Evolutionary conservation across 2,113 vertebrate species (phyloP).

Genomic region (Microtus ochrogaster): DNA sequence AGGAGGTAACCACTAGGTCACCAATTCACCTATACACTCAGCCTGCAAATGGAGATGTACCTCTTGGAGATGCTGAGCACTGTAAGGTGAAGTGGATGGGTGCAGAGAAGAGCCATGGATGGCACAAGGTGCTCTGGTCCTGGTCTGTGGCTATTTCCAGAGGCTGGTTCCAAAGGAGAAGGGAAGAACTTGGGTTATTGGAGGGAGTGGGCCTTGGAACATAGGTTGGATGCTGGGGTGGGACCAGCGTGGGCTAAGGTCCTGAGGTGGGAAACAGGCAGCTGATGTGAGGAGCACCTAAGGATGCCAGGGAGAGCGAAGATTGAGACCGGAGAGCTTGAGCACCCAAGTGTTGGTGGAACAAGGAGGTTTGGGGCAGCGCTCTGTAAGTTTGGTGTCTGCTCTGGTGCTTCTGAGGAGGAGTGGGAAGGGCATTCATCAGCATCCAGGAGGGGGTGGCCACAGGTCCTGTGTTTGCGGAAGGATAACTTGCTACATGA

Average conservation of each 20-base stretch:
- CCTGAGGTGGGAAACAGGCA: background rate
- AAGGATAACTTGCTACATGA: slow-evolving; percentile 81
- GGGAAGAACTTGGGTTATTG: background rate
- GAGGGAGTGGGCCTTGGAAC: background rate
- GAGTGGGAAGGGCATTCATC: background rate
- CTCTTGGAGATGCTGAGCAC: background rate
- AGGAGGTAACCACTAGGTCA: background rate
- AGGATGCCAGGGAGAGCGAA: background rate
- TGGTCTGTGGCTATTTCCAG: background rate
- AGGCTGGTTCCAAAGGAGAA: background rate
- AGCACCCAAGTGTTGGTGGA: no score
- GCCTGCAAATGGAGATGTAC: background rate
- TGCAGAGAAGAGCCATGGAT: accelerated
- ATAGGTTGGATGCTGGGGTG: background rate
- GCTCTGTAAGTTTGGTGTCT: background rate
- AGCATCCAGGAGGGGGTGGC: background rate
- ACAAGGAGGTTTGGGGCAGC: background rate
- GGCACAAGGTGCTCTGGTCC: background rate
- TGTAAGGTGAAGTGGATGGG: background rate
- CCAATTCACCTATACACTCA: background rate
- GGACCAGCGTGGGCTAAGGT: accelerated
- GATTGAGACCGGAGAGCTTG: background rate
- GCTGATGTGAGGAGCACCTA: background rate
- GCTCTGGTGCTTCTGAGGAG: slow-evolving; percentile 31
- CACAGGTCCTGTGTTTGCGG: background rate